phyloP scores from a whole-genome alignment of 1,140 invertebrate species.

The Drosophila ironensis region DNA sequence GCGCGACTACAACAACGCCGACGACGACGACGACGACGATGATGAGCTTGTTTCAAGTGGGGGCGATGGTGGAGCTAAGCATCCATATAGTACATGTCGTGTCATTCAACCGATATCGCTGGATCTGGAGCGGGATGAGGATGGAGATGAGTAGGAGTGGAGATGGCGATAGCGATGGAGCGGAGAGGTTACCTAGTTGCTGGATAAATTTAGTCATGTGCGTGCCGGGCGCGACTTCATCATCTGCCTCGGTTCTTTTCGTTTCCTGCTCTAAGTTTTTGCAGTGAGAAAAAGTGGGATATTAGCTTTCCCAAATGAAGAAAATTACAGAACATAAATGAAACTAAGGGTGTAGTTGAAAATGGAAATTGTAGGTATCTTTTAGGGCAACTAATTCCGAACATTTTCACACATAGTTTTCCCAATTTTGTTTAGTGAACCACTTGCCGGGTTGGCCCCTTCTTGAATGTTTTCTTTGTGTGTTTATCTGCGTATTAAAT shows the following conservation, averaged over 20 bases:
- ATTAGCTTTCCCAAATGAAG: neutral
- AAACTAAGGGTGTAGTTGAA: too few species aligned
- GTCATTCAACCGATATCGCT: conserved; percentile 68
- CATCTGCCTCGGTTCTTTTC: conserved; percentile 26
- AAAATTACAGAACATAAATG: neutral
- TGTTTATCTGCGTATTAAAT: conserved; percentile 79
- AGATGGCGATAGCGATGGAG: neutral
- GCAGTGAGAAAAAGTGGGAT: neutral
- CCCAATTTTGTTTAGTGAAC: too few species aligned
- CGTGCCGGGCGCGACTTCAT: conserved; percentile 63
- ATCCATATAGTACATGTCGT: conserved; percentile 54
- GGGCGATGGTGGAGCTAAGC: conserved; percentile 17
- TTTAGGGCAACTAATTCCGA: too few species aligned
- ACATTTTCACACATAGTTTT: too few species aligned
- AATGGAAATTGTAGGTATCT: too few species aligned
- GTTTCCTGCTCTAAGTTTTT: neutral
- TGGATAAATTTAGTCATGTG: conserved; percentile 65
- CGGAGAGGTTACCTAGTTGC: conserved; percentile 43
- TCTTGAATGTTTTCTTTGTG: conserved; percentile 39
- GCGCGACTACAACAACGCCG: conserved; percentile 28
- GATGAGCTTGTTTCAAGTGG: neutral
- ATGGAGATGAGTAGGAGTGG: neutral
- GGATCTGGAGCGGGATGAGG: conserved; percentile 19
- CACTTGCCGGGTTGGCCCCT: too few species aligned
- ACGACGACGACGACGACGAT: neutral